Evolutionary conservation across 2,888 invertebrate genomes (phyloP).

Genomic region (Pseudeuparius sepicola): DNA sequence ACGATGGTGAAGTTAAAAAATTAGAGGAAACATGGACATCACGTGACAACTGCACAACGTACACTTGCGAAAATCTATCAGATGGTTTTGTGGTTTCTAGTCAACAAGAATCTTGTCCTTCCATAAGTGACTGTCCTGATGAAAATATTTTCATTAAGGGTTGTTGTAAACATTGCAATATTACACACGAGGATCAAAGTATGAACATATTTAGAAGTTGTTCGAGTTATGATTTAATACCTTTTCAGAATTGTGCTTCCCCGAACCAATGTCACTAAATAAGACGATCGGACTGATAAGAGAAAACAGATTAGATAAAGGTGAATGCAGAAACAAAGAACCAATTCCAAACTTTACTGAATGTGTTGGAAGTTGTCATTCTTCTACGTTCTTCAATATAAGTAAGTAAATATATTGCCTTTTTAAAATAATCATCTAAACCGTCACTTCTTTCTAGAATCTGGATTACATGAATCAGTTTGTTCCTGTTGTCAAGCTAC

Average conservation of each 20-base stretch:
- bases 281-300: constrained; percentile 52
- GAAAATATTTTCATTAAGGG: constrained; percentile 48
- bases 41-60: constrained; percentile 51
- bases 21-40: constrained; percentile 52
- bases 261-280: constrained; percentile 42
- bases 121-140: constrained; percentile 47
- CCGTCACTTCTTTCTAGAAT: constrained; percentile 36
- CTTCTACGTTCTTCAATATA: constrained; percentile 57
- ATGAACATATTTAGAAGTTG: too few relatives aligned
- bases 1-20: constrained; percentile 40
- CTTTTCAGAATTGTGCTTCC: constrained; percentile 45
- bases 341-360: constrained; percentile 54
- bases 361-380: constrained; percentile 61
- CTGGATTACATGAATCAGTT: constrained; percentile 44
- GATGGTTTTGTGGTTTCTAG: constrained; percentile 24
- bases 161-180: constrained; percentile 59
- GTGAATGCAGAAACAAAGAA: constrained; percentile 53
- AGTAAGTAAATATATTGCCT: constrained; percentile 35
- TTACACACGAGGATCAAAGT: constrained; percentile 43
- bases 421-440: neutral
- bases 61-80: constrained; percentile 41
- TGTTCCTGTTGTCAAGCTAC: constrained; percentile 47
- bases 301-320: constrained; percentile 41
- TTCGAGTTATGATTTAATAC: too few relatives aligned
- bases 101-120: constrained; percentile 48